Evolutionary conservation across 2,113 vertebrate genomes (phyloP), one percentile per base, ranked within the genome.

Genomic region (Penelope pileata): DNA sequence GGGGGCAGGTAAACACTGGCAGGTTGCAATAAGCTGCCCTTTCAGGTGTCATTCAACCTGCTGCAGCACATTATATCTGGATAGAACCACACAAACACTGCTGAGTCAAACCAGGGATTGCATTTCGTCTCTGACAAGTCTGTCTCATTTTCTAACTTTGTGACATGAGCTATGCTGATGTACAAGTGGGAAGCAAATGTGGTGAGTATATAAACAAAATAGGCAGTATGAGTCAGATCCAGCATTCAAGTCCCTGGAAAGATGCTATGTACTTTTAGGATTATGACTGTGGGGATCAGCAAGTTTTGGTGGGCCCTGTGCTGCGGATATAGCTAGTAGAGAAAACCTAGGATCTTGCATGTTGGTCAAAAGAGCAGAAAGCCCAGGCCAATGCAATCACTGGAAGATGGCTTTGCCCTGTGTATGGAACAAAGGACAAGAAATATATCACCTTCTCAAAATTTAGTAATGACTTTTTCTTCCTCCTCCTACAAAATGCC

Each of bases 101-200:
- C 90, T 93, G 95, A 96, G 92, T 96, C 93, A 95, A 80, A 70
- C 40, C 88, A 90, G 56, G 56, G 69, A 88, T 88, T 89, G 75
- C 90, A 91, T 93, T 79, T 94, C 73, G 73, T 75, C 86, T 88
- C 85, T 72, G 83, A 69, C 30, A 88, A 90, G 80, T 92, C 93
- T 95, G 91, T 86, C 93, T 96, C 86, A 86, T 88, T 79, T 86
- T 96, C 94, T 90, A 81, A 93, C 90, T 96, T 62, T 78, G 69
- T 86, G 88, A 58, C 66, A 96, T 95, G 88, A 91, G 83, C 48
- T 83, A 51, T 81, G 59, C 40, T 64, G 66, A 63, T 92, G 83
- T 58, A 53, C 50, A 91, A 88, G 92, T 92, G 93, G 88, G 77
- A 94, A 95, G 88, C 38, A 81, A 92, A 94, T 59, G 51, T 84